These are phyloP conservation scores for Heliothis virescens DNA, from an alignment of 1,140 invertebrate species.

Conservation along the genomic window DNA sequence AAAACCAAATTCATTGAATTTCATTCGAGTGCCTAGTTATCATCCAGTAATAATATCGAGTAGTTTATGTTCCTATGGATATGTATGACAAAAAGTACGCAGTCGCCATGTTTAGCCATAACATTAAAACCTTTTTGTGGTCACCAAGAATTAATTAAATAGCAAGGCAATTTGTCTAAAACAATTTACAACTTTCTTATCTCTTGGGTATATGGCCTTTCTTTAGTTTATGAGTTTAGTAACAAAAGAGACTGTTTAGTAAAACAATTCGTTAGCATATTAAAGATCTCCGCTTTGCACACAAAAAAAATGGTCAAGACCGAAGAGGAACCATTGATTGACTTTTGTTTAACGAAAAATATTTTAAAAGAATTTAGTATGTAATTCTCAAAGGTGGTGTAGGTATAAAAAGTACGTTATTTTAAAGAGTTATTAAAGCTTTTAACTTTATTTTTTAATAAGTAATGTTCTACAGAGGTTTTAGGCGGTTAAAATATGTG, in stretches of 20 bases:
- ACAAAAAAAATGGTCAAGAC: slow-evolving; percentile 25
- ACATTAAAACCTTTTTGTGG: slow-evolving; percentile 10
- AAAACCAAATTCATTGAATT: neutral
- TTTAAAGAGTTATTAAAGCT: no score
- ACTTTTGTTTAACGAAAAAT: neutral
- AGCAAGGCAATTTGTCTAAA: slow-evolving; percentile 26
- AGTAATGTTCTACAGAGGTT: no score
- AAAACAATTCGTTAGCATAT: slow-evolving; percentile 7
- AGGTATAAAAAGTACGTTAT: no score
- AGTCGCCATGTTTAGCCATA: slow-evolving; percentile 6
- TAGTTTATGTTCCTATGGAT: neutral
- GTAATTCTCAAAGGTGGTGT: no score
- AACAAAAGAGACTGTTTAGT: slow-evolving; percentile 25
- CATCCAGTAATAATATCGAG: neutral
- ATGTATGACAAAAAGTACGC: slow-evolving; percentile 12
- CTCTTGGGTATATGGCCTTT: neutral
- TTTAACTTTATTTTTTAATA: no score
- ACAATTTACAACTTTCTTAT: slow-evolving; percentile 29
- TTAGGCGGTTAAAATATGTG: no score
- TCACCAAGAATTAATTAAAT: slow-evolving; percentile 3
- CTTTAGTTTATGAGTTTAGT: slow-evolving; percentile 27
- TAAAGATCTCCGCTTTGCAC: neutral
- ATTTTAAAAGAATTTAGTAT: neutral
- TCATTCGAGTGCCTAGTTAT: slow-evolving; percentile 1
- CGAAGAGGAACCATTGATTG: neutral